These are phyloP conservation scores for Capitella teleta DNA, from an alignment of 1,140 invertebrate genomes.

Conservation along the genomic window DNA sequence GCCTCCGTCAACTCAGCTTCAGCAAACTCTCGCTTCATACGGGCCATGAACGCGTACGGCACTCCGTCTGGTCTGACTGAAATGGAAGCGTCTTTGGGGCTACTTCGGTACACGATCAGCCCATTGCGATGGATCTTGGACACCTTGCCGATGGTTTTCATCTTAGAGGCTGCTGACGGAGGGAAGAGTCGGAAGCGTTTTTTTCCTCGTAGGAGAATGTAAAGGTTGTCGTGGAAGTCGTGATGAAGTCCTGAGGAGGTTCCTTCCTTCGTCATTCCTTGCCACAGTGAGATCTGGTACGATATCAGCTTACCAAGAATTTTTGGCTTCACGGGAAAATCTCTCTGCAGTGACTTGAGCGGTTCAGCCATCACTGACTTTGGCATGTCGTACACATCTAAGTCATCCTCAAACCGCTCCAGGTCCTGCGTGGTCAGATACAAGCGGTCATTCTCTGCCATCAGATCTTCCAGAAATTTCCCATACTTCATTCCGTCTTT, in stretches of 20 bases:
- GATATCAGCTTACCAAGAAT: constrained; percentile 5
- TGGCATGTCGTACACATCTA: constrained; percentile 10
- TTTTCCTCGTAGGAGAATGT: constrained; percentile 5
- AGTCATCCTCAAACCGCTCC: constrained; percentile 2
- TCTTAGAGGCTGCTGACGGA: not conserved
- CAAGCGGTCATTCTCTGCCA: not conserved
- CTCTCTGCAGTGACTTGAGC: not conserved
- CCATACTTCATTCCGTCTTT: constrained; percentile 5
- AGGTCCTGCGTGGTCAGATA: constrained; percentile 11
- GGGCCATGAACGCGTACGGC: constrained; percentile 2
- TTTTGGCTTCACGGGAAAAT: constrained; percentile 3
- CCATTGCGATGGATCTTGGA: constrained; percentile 4
- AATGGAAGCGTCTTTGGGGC: not conserved
- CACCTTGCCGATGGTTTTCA: constrained; percentile 2
- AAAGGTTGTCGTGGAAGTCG: constrained; percentile 10
- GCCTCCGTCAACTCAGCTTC: not conserved
- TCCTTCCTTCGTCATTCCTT: not conserved
- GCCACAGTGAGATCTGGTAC: constrained; percentile 8
- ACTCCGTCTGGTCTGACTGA: constrained; percentile 4
- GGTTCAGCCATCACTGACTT: constrained; percentile 3
- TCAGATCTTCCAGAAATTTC: constrained; percentile 5
- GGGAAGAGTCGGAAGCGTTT: constrained; percentile 10
- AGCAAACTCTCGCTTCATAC: not conserved
- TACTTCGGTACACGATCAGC: constrained; percentile 5
- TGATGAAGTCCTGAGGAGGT: constrained; percentile 8